phyloP scores from a whole-genome alignment of 2,113 vertebrate species.

The Pongo pygmaeus region DNA sequence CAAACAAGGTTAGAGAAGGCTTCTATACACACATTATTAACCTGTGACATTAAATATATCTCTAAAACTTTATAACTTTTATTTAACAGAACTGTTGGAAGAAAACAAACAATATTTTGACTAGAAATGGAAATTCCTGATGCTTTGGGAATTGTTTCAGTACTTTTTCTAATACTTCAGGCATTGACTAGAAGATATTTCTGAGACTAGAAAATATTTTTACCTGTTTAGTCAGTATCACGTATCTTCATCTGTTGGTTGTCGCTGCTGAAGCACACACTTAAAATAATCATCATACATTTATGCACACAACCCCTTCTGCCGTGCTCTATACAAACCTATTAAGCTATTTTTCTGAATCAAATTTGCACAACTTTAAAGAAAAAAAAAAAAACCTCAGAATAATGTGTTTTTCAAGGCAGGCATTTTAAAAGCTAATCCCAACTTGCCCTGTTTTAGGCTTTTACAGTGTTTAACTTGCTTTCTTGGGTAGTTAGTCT shows the following conservation, averaged over 20 bases:
- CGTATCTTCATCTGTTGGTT: conserved; percentile 72
- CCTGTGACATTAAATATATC: background rate
- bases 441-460: background rate
- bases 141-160: background rate
- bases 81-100: conserved; percentile 9
- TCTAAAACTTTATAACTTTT: background rate
- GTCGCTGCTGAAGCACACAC: conserved; percentile 30
- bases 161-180: background rate
- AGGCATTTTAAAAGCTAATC: background rate
- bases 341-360: conserved; percentile 77
- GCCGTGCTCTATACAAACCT: conserved; percentile 51
- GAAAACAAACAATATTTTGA: background rate
- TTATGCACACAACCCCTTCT: conserved; percentile 11
- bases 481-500: background rate
- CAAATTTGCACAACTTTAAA: conserved; percentile 70
- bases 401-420: conserved; percentile 35
- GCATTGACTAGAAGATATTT: conserved; percentile 1
- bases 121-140: conserved; percentile 4
- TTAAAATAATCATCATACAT: conserved; percentile 62
- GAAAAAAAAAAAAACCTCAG: conserved; percentile 49
- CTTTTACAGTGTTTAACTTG: conserved; percentile 8
- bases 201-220: conserved; percentile 52
- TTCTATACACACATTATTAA: background rate
- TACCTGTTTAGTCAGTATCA: conserved; percentile 9
- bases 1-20: background rate